These are phyloP conservation scores for Drosophila cardini DNA, from an alignment of 1,140 invertebrate species.

Conservation along the genomic window DNA sequence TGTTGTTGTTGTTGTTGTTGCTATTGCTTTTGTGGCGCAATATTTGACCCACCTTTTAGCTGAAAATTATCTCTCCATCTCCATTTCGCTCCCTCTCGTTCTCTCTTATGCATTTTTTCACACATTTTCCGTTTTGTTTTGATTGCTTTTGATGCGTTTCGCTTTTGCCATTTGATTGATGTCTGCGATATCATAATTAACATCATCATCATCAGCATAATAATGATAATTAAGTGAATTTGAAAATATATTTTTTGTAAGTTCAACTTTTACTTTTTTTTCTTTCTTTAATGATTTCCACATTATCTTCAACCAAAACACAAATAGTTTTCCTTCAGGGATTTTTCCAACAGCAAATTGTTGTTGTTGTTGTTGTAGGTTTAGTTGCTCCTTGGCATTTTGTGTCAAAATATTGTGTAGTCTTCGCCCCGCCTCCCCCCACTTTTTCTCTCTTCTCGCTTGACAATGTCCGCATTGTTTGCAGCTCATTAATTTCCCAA, in stretches of 20 bases:
- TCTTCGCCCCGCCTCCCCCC: background rate
- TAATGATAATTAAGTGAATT: constrained; percentile 28
- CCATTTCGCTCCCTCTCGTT: background rate
- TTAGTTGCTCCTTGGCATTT: constrained; percentile 48
- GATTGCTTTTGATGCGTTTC: constrained; percentile 56
- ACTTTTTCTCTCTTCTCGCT: constrained; percentile 2
- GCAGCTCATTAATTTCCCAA: constrained; percentile 74
- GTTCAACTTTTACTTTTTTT: constrained; percentile 49
- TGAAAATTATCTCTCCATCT: constrained; percentile 32
- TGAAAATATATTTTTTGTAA: constrained; percentile 27
- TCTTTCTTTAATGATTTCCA: constrained; percentile 18
- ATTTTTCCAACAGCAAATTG: constrained; percentile 27
- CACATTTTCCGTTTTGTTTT: constrained; percentile 51
- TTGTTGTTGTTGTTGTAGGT: constrained; percentile 26
- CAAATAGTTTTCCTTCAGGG: constrained; percentile 34
- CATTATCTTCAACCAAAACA: background rate
- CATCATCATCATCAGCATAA: constrained; percentile 30
- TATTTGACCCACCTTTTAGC: constrained; percentile 50
- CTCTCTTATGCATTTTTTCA: constrained; percentile 15
- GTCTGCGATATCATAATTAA: constrained; percentile 42
- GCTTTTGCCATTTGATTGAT: constrained; percentile 54
- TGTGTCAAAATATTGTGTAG: constrained; percentile 59
- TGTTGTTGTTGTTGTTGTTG: constrained; percentile 29
- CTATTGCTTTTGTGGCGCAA: constrained; percentile 50
- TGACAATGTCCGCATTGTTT: constrained; percentile 78